Percentiles rank a stretch among this genome's conserved stretches.
Conservation (phyloP, 2,113 vertebrate genomes). For the Tragulus kanchil region DNA sequence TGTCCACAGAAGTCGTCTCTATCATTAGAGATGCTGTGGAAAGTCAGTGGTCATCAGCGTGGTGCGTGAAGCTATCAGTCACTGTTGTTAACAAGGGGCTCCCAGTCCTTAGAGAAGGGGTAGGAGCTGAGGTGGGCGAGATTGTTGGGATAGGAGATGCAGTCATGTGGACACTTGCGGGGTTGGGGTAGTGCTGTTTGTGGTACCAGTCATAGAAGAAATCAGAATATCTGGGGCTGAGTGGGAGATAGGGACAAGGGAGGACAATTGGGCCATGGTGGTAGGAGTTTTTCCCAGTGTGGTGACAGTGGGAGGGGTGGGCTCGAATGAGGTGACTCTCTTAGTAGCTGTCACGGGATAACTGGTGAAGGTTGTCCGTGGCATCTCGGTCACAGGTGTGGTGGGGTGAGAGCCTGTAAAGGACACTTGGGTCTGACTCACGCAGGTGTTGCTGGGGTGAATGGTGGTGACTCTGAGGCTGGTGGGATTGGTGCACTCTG, state of each 20-base stretch:
- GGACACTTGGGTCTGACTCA: background rate
- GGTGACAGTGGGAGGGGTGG: no score
- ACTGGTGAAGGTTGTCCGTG: background rate
- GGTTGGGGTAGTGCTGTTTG: no score
- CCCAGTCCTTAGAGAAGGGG: no score
- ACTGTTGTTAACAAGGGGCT: no score
- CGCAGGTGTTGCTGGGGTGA: background rate
- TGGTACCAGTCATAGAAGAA: no score
- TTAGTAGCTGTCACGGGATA: background rate
- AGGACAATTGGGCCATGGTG: no score
- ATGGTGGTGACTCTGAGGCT: background rate
- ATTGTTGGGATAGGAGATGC: no score
- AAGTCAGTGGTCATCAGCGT: rapidly evolving
- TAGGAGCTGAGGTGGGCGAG: background rate
- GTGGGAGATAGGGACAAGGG: no score
- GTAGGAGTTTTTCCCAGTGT: no score
- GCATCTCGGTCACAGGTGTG: background rate
- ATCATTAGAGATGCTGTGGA: rapidly evolving
- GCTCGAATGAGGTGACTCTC: no score
- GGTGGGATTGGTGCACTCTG: background rate
- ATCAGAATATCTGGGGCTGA: no score
- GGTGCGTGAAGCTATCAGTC: background rate
- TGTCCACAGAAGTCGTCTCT: rapidly evolving
- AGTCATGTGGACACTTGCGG: no score
- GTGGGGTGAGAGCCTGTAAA: background rate